Evolutionary conservation across 2,797 vertebrate species (phyloP).

Genomic region (Corythornis leucogaster): DNA sequence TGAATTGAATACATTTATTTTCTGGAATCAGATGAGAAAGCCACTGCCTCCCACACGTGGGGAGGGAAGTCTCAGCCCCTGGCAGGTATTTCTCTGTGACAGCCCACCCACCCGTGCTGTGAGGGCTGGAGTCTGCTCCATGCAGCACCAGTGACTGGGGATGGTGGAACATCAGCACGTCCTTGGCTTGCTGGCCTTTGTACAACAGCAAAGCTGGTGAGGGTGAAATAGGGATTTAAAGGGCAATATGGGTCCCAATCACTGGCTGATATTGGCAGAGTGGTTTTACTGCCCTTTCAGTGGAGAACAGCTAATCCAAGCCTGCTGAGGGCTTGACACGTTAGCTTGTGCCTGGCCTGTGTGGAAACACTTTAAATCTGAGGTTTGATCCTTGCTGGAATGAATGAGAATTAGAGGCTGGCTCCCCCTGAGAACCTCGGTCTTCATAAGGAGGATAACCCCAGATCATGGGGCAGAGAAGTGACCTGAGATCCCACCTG

Average conservation of each 20-base stretch:
- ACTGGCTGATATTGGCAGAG: not conserved
- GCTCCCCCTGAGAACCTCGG: not conserved
- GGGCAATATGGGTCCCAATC: not conserved
- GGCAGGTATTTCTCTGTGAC: not conserved
- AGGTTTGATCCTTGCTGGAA: constrained; percentile 43
- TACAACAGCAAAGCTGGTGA: not conserved
- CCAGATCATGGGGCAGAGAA: not conserved
- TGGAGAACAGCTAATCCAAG: constrained; percentile 13
- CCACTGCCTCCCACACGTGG: not conserved
- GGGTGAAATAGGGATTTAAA: constrained; percentile 1
- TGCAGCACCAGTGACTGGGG: not conserved
- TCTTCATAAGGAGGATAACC: not conserved
- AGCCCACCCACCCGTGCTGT: not conserved
- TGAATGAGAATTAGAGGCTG: constrained; percentile 14
- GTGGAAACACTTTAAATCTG: constrained; percentile 25
- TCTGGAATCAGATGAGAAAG: constrained; percentile 10
- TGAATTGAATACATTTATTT: constrained; percentile 51
- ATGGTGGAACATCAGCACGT: not conserved
- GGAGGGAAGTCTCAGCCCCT: not conserved
- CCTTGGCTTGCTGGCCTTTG: not conserved
- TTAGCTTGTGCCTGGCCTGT: not conserved
- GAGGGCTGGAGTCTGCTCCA: not conserved
- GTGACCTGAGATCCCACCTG: not conserved
- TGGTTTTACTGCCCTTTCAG: not conserved
- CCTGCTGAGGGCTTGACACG: not conserved